Evolutionary conservation across 2,797 vertebrate species (phyloP).

Genomic region (Gymnocypris eckloni): DNA sequence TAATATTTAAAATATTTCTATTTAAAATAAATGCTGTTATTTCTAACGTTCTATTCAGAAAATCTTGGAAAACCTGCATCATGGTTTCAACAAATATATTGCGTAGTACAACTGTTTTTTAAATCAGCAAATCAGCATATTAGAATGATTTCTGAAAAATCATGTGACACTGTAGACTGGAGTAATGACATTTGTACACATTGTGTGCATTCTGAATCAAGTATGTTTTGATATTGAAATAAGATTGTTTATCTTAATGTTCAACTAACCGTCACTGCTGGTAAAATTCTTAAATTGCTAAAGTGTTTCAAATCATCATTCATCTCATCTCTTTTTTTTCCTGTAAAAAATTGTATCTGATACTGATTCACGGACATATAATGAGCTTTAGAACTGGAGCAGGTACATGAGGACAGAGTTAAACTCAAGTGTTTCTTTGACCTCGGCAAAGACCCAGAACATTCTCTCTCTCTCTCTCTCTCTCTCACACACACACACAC

Average conservation of each 20-base stretch:
- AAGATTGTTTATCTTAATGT: not conserved
- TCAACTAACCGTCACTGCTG: not conserved
- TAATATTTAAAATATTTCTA: not conserved
- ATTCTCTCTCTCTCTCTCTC: not conserved
- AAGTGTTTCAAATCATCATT: not conserved
- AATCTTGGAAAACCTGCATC: not conserved
- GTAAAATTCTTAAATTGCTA: not conserved
- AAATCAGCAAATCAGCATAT: not conserved
- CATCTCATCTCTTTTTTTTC: not conserved
- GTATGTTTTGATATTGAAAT: too few relatives aligned
- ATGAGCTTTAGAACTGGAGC: constrained; percentile 17
- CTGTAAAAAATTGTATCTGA: not conserved
- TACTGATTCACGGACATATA: not conserved
- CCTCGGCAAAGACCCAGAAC: constrained; percentile 42
- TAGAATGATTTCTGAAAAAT: not conserved
- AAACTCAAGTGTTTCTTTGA: constrained; percentile 32
- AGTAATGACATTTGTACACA: constrained; percentile 7
- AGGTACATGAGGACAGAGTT: constrained; percentile 5
- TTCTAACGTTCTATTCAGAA: not conserved
- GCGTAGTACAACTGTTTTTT: not conserved
- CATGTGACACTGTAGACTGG: not conserved
- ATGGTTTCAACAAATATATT: not conserved
- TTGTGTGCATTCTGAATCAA: not conserved
- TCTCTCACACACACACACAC: not conserved
- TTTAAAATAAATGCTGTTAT: not conserved